Evolutionary conservation across 2,113 vertebrate species (phyloP).

Genomic region (Myrmecophaga tridactyla): DNA sequence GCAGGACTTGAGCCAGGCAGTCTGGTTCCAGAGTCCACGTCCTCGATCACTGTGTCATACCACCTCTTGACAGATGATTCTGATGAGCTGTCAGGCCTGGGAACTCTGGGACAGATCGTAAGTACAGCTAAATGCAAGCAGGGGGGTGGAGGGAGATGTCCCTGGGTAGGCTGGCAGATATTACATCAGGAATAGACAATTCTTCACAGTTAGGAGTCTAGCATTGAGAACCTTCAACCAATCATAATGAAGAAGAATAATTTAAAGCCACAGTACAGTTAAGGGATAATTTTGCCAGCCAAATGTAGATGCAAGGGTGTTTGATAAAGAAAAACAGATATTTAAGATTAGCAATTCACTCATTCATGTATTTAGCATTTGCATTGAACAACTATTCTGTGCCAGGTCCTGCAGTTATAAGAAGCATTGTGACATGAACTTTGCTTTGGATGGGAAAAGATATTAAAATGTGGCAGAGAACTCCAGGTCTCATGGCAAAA

Average conservation of each 20-base stretch:
- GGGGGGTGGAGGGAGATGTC: not conserved
- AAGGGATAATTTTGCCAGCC: not conserved
- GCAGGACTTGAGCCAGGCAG: not conserved
- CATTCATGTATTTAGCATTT: not conserved
- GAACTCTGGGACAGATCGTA: not conserved
- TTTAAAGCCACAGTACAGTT: not conserved
- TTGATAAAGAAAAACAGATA: not conserved
- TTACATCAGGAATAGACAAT: not conserved
- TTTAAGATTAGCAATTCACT: not conserved
- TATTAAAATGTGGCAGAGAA: not conserved
- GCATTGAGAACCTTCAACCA: not conserved
- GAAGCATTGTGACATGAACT: not conserved
- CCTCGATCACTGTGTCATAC: not conserved
- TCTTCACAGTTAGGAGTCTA: not conserved
- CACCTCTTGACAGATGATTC: not conserved
- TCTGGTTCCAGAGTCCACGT: not conserved
- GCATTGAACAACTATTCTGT: not conserved
- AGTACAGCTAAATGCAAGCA: accelerated
- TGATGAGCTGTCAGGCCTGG: not conserved
- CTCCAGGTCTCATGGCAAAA: not conserved
- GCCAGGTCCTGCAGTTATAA: not conserved
- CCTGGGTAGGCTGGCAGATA: not conserved
- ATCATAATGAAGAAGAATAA: not conserved
- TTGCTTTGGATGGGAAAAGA: not conserved
- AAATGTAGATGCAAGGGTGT: not conserved